Evolutionary conservation across 2,113 vertebrate species (phyloP).

Genomic region (Oxyruncus cristatus): DNA sequence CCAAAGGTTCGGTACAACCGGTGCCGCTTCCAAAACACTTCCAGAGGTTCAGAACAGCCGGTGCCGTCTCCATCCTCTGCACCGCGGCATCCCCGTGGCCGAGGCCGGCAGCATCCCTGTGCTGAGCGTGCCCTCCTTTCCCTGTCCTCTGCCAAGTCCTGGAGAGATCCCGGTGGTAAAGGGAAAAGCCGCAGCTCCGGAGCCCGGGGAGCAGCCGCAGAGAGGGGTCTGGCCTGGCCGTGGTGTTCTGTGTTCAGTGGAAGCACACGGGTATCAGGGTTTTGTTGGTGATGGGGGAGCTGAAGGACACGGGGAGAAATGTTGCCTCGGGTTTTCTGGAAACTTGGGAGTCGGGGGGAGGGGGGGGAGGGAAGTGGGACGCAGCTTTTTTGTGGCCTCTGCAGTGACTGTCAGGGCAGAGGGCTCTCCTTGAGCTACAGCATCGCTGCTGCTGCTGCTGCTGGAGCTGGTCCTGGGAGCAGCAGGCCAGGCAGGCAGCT

Average conservation of each 20-base stretch:
- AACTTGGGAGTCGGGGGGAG: background rate
- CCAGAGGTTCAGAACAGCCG: background rate
- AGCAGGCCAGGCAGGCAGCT: background rate
- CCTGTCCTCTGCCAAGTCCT: background rate
- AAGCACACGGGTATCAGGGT: accelerated
- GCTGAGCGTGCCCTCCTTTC: background rate
- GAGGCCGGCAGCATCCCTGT: background rate
- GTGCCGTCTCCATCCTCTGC: background rate
- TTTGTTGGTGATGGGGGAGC: too few species aligned
- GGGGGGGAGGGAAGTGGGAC: background rate
- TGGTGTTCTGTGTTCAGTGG: background rate
- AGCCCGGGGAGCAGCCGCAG: background rate
- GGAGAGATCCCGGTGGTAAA: background rate
- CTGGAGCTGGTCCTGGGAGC: background rate
- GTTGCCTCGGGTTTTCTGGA: background rate
- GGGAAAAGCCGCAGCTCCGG: background rate
- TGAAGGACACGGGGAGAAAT: background rate
- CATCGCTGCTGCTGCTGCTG: background rate
- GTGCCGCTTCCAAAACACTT: accelerated
- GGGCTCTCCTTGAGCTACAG: background rate
- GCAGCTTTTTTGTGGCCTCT: background rate
- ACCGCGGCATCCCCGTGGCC: background rate
- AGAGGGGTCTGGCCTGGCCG: background rate
- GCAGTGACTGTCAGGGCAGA: background rate
- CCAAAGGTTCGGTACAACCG: background rate